These are phyloP conservation scores for Drosophila trichaetosa DNA, from an alignment of 2,888 invertebrate genomes.

Conservation along the genomic window DNA sequence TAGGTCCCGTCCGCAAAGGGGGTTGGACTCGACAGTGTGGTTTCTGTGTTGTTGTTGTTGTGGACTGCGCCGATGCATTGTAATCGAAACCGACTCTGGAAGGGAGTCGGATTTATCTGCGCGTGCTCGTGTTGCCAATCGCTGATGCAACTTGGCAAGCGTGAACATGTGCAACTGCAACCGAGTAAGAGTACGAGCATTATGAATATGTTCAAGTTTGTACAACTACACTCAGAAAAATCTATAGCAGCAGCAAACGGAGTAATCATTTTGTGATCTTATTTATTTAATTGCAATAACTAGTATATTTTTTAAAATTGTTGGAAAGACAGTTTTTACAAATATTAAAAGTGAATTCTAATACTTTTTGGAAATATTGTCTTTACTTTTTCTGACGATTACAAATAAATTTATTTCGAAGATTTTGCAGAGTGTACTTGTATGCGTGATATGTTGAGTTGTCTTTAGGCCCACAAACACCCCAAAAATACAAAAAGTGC, in stretches of 20 bases:
- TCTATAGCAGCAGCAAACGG: background rate
- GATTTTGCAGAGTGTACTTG: background rate
- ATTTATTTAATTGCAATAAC: background rate
- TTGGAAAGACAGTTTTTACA: background rate
- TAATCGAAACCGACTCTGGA: slow-evolving; percentile 29
- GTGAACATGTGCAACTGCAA: slow-evolving; percentile 57
- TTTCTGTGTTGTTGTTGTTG: background rate
- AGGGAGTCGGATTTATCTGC: slow-evolving; percentile 42
- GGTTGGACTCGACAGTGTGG: slow-evolving; percentile 8
- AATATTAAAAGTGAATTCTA: background rate
- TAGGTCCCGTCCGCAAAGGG: slow-evolving; percentile 12
- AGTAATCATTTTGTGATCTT: background rate
- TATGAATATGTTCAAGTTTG: slow-evolving; percentile 3
- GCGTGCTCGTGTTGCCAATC: slow-evolving; percentile 68
- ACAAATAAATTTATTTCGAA: no score
- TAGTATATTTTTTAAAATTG: background rate
- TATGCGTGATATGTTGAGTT: slow-evolving; percentile 11
- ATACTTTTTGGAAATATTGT: background rate
- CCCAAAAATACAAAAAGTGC: slow-evolving; percentile 12
- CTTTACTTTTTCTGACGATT: background rate
- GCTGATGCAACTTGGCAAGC: slow-evolving; percentile 25
- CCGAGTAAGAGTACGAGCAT: slow-evolving; percentile 29
- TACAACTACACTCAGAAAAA: background rate
- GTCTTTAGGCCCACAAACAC: slow-evolving; percentile 18
- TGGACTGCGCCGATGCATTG: slow-evolving; percentile 21